Evolutionary conservation across 2,888 invertebrate genomes (phyloP), one percentile per base, ranked within the genome.

Genomic region (Andrena dorsata): DNA sequence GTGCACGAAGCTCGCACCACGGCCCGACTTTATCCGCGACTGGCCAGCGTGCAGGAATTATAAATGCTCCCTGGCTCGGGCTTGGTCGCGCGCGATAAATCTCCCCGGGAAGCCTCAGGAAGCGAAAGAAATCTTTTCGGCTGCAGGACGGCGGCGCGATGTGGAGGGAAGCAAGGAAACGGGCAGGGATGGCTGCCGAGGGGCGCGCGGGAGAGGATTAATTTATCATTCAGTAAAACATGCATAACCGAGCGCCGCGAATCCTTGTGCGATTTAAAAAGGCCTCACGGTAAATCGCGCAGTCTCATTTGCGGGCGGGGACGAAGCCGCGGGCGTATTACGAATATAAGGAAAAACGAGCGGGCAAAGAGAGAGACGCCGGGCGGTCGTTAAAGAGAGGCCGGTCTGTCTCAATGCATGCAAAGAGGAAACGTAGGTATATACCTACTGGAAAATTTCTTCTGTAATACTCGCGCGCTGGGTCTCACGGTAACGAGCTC

Each of bases 41-140:
- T 35, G 69, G 73, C 53, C 80, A 35, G 16, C 56, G 58, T 28
- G 32, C 51, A 65, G 61, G 66, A 83, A 68, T 68, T 75, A 80
- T 80, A 80, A 83, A 80, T 63, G 49, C 60, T 60, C 56, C 51
- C 41, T 61, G 41, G 49, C 10, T 23, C 60, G 26, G 51, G 79
- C 32, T 70, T 51, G 65, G 77, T 61, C 73, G 68, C 79, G 74
- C 56, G 68, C 75, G 76, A 84, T 83, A 83, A 84, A 83, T 84
- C 83, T 81, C 47, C 51, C 32, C 3, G 68, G 72, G 32, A 47
- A 64, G 71, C 63, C 66, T 28, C 72, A 41, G 26, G 47, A 64
- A 41, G 66, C 30, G 30, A 70, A 68, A 70, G 70, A 61, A 78
- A 82, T 83, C 82, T 58, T 73, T 81, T 76, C 65, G 72, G 69